Conservation (phyloP, 35 echinoderm and acorn worm genomes). For the Amphiura filiformis region DNA sequence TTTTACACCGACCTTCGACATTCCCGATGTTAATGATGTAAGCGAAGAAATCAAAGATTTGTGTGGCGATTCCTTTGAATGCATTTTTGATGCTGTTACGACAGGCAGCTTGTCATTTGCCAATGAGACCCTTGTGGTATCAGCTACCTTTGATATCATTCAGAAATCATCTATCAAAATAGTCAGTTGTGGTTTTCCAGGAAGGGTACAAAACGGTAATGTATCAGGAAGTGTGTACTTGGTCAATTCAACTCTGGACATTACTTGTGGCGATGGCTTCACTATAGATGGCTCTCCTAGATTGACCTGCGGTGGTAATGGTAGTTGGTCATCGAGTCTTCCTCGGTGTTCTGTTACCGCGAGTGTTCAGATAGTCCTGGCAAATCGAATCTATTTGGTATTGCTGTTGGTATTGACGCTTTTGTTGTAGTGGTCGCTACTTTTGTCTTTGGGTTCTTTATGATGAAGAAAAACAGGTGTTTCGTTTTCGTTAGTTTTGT, state of each 20-base stretch:
- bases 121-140: conserved; percentile 34
- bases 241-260: conserved; percentile 20
- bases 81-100: conserved; percentile 48
- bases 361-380: no score
- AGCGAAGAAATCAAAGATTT: conserved; percentile 40
- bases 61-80: conserved; percentile 54
- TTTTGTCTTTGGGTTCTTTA: no score
- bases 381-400: no score
- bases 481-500: no score
- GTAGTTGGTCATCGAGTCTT: conserved; percentile 13
- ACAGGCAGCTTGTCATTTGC: conserved; percentile 48
- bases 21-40: conserved; percentile 38
- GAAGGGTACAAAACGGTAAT: conserved; percentile 41
- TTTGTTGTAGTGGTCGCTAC: no score
- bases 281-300: not conserved
- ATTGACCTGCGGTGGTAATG: not conserved
- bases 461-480: no score
- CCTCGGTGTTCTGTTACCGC: not conserved
- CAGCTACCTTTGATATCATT: conserved; percentile 3
- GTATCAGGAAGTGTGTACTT: conserved; percentile 43
- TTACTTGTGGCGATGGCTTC: conserved; percentile 31
- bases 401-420: no score
- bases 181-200: conserved; percentile 63
- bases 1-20: conserved; percentile 36
- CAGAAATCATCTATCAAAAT: conserved; percentile 45